Percentiles rank a stretch among this genome's conserved stretches.
These are phyloP conservation scores for Adelognathus sp. DNA, from an alignment of 2,888 invertebrate genomes.

Conservation along the genomic window DNA sequence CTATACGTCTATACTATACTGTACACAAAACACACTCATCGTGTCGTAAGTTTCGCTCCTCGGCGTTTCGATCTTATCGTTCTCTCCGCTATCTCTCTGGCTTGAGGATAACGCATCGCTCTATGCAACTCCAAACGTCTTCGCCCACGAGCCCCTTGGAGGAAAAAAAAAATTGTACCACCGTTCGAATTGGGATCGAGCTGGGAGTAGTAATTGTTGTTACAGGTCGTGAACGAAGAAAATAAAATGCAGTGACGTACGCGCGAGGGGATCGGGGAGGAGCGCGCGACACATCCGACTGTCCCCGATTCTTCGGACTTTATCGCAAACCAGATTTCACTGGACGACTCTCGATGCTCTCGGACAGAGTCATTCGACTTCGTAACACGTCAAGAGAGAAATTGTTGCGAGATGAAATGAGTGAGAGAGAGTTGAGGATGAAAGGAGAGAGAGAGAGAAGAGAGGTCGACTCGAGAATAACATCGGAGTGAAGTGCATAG, in stretches of 20 bases:
- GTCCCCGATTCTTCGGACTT: slow-evolving; percentile 38
- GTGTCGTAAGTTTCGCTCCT: slow-evolving; percentile 1
- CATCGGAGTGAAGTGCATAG: slow-evolving; percentile 29
- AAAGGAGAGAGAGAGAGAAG: background rate
- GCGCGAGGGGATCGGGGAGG: background rate
- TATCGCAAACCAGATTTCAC: slow-evolving; percentile 48
- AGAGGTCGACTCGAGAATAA: slow-evolving; percentile 1
- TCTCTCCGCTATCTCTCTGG: slow-evolving; percentile 12
- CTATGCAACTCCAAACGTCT: background rate
- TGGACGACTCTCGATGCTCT: slow-evolving; percentile 35
- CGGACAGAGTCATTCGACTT: background rate
- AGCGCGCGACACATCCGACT: slow-evolving; percentile 16
- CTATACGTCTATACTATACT: background rate
- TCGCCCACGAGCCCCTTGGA: too few relatives aligned
- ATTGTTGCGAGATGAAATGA: background rate
- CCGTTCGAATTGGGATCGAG: background rate
- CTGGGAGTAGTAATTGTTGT: slow-evolving; percentile 7
- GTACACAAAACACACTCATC: background rate
- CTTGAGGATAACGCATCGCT: background rate
- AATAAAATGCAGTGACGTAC: background rate
- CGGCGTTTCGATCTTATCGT: slow-evolving; percentile 31
- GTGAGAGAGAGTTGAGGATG: background rate
- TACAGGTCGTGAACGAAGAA: slow-evolving; percentile 20
- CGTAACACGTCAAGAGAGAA: slow-evolving; percentile 1
- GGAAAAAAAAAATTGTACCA: background rate